Evolutionary conservation across 2,888 invertebrate genomes (phyloP), one percentile per base, ranked within the genome.

Genomic region (Mylabris sibirica): DNA sequence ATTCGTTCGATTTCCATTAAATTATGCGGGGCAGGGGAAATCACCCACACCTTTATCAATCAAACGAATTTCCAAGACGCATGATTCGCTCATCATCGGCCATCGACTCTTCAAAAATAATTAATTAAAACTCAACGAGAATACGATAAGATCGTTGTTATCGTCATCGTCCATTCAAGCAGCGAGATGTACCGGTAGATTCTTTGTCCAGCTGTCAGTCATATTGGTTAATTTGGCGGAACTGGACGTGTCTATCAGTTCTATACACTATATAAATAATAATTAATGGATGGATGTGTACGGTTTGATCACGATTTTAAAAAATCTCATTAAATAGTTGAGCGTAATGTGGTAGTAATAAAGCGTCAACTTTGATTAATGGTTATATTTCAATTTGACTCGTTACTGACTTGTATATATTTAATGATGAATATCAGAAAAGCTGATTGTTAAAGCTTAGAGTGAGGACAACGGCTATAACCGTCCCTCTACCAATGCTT

Each of bases 281-380:
- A 20, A 30, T 65, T 12, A 59, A 17, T 44, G 41, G 41, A 44
- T 44, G 41, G 11, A 44, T 44, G 20, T 49, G 49, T 9, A 77
- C 76, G 70, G 66, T 69, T 72, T 70, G 78, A 79, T 80, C 79
- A 80, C 78, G 79, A 79, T 74, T 75, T 77, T 63, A 62, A 67
- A 76, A 76, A 76, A 78, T 75, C 81, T 82, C 79, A 80, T 82
- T 82, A 81, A 72, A 74, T 74, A 70, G 72, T 71, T 64, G 41
- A 75, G 80, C 83, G 82, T 82, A 83, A 82, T 80, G 76, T 82
- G 81, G 82, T 83, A 83, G 83, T 83, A 82, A 83, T 82, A 81
- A 82, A 79, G 80, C 80, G 80, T 82, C 81, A 80, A 70, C 72
- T 74, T 62, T 83, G 83, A 83, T 83, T 82, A 83, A 83, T 83